Evolutionary conservation across 2,797 vertebrate genomes (phyloP).

Genomic region (Lepus townsendii): DNA sequence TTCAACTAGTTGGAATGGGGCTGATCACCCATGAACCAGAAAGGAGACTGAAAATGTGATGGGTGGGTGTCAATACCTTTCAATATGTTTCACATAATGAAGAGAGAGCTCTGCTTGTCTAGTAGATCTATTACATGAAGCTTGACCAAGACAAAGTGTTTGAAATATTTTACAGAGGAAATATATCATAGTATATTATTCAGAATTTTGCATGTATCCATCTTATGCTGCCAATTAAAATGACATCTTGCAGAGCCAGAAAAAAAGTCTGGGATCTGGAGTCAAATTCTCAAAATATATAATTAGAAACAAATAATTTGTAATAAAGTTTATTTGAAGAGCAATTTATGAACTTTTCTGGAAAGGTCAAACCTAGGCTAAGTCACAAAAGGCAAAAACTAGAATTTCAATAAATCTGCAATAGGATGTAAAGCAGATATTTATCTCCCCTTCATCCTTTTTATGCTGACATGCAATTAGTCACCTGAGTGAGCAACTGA

Average conservation of each 20-base stretch:
- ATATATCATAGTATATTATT: not conserved
- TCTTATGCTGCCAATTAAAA: not conserved
- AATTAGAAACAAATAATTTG: constrained; percentile 25
- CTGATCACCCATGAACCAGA: not conserved
- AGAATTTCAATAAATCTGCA: constrained; percentile 52
- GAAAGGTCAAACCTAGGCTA: constrained; percentile 37
- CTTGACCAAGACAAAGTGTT: not conserved
- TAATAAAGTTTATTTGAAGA: not conserved
- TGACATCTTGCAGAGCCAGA: constrained; percentile 10
- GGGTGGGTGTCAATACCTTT: not conserved
- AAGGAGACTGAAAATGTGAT: not conserved
- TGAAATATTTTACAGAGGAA: not conserved
- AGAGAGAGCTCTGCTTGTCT: not conserved
- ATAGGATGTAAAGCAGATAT: constrained; percentile 66
- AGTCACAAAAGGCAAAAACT: not conserved
- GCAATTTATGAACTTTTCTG: constrained; percentile 64
- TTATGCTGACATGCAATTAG: constrained; percentile 56
- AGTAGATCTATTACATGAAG: not conserved
- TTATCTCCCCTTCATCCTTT: not conserved
- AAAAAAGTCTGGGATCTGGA: not conserved
- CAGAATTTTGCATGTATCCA: not conserved
- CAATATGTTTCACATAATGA: not conserved
- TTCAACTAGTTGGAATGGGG: not conserved
- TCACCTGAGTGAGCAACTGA: constrained; percentile 75
- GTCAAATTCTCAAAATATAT: not conserved